Percentiles rank a stretch among this genome's conserved stretches.
These are phyloP conservation scores for Monochamus alternatus DNA, from an alignment of 2,888 invertebrate species.

Conservation along the genomic window DNA sequence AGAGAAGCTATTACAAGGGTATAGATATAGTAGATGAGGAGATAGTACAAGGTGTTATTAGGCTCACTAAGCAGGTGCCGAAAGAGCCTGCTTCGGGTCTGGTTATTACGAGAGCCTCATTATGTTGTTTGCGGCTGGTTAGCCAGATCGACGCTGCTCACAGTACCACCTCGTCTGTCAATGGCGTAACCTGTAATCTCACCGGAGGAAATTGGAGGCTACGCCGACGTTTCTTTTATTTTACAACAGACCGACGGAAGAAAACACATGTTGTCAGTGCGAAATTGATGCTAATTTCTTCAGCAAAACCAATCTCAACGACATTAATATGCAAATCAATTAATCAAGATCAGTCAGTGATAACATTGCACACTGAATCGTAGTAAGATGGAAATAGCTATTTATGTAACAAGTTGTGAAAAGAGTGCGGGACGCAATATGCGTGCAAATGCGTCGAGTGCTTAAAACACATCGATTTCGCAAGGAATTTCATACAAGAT, in stretches of 20 bases:
- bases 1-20: background rate
- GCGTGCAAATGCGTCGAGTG: no score
- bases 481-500: no score
- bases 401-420: no score
- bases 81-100: conserved; percentile 67
- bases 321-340: conserved; percentile 6
- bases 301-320: conserved; percentile 11
- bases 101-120: conserved; percentile 68
- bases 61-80: conserved; percentile 70
- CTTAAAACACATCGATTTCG: no score
- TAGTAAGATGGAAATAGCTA: background rate
- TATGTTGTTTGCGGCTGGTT: conserved; percentile 69
- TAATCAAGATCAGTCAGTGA: background rate
- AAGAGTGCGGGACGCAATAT: no score
- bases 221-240: conserved; percentile 26
- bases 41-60: conserved; percentile 68
- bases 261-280: conserved; percentile 4
- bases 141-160: conserved; percentile 54
- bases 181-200: conserved; percentile 48
- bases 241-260: background rate
- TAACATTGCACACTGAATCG: background rate
- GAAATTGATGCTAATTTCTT: conserved; percentile 11
- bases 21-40: conserved; percentile 47
- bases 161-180: conserved; percentile 45
- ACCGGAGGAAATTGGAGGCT: conserved; percentile 37